Conservation (phyloP, 2,888 invertebrate genomes). For the Orthosia gracilis region DNA sequence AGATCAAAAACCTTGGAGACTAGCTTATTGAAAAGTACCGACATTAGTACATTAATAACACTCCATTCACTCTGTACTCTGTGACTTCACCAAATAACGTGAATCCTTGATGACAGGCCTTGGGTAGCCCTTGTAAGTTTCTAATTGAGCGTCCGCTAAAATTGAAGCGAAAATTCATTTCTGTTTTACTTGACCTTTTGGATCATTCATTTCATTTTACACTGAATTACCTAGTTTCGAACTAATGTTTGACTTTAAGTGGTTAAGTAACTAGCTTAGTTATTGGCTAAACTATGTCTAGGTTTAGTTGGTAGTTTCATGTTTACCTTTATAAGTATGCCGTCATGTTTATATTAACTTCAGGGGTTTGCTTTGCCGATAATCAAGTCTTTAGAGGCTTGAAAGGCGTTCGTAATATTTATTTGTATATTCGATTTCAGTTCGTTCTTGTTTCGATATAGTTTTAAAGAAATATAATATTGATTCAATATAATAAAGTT, state of each 20-base stretch:
- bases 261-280: constrained; percentile 21
- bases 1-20: too few relatives aligned
- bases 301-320: background rate
- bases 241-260: constrained; percentile 45
- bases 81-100: constrained; percentile 49
- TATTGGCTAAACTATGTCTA: constrained; percentile 23
- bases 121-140: constrained; percentile 44
- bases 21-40: background rate
- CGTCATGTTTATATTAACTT: constrained; percentile 33
- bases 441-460: background rate
- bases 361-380: constrained; percentile 8
- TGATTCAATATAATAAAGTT: too few relatives aligned
- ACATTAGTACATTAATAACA: background rate
- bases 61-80: constrained; percentile 21
- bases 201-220: constrained; percentile 9
- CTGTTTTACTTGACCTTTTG: background rate
- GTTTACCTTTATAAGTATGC: constrained; percentile 27
- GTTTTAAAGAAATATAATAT: background rate
- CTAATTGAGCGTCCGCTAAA: constrained; percentile 48
- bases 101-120: constrained; percentile 61
- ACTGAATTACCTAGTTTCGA: constrained; percentile 25
- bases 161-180: constrained; percentile 27
- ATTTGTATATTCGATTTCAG: too few relatives aligned
- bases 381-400: background rate
- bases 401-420: background rate